Base-by-base conservation (phyloP, 2,888 invertebrate genomes). In the Toxonevra muliebris region DNA sequence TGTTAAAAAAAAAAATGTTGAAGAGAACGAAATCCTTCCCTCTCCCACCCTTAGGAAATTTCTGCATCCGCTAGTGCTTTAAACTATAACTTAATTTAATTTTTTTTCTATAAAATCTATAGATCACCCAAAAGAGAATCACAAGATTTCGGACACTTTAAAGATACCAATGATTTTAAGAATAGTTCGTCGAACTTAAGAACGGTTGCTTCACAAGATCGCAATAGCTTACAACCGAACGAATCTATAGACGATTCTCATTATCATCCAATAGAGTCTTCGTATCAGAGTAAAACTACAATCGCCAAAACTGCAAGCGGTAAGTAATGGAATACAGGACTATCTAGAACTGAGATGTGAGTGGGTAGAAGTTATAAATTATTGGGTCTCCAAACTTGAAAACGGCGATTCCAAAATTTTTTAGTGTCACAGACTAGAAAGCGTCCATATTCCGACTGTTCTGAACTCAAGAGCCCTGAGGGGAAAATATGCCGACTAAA, bases 281-380 rank as follows among this genome's bases (percentile, higher is more conserved):
- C 77, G 5, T 84, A 84, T 69, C 77, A 81, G 45, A 84, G 84
- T 71, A 83, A 81, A 66, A 84, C 84, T 7, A 84, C 84, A 41
- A 83, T 84, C 66, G 76, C 80, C 17, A 84, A 81, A 70, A 84
- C 80, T 17, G 74, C 80, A 11, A 75, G 76, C 59, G 84, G 84
- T 84, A 71, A 69, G 74, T 68, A 50, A 10, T 50, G 58, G 2
- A 59, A 3, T 9, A 15, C 15, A 30, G n/a, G n/a, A n/a, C n/a
- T n/a, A n/a, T n/a, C n/a, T n/a, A n/a, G n/a, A n/a, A n/a, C n/a
- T n/a, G n/a, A n/a, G n/a, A n/a, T n/a, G n/a, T n/a, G n/a, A n/a
- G n/a, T n/a, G n/a, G n/a, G n/a, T n/a, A n/a, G n/a, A n/a, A n/a
- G n/a, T n/a, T n/a, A n/a, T n/a, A n/a, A n/a, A n/a, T n/a, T n/a